Evolutionary conservation across 2,888 invertebrate species (phyloP).

Genomic region (Eucera pruinosa): DNA sequence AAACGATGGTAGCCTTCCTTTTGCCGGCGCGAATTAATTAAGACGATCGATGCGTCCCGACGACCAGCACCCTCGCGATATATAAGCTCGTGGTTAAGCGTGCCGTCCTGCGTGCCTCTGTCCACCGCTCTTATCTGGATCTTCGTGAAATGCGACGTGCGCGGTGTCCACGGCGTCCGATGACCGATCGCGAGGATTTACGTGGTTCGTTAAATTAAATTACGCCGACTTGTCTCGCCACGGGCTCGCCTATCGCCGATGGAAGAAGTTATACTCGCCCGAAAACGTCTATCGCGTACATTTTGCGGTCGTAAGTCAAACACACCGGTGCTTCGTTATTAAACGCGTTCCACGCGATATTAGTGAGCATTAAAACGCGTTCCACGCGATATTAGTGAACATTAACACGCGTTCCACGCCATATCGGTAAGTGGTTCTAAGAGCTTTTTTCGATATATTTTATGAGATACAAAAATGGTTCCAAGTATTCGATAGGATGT

Average conservation of each 20-base stretch:
- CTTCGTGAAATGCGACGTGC: slow-evolving; percentile 55
- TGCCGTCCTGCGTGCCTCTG: slow-evolving; percentile 49
- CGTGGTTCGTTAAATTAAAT: slow-evolving; percentile 61
- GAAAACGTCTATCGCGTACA: slow-evolving; percentile 10
- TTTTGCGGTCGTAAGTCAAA: neutral
- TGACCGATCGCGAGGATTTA: slow-evolving; percentile 58
- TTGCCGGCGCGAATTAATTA: slow-evolving; percentile 59
- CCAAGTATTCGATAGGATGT: neutral
- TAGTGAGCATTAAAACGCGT: neutral
- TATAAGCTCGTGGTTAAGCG: slow-evolving; percentile 44
- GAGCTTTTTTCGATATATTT: too few relatives aligned
- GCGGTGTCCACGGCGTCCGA: slow-evolving; percentile 41
- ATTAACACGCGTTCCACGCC: neutral
- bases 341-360: neutral
- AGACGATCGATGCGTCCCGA: slow-evolving; percentile 64
- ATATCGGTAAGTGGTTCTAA: neutral
- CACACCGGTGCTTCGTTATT: neutral
- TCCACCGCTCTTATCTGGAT: slow-evolving; percentile 56
- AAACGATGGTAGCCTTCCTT: slow-evolving; percentile 32
- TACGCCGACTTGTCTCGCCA: slow-evolving; percentile 45
- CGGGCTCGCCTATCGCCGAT: slow-evolving; percentile 25
- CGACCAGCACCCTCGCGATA: slow-evolving; percentile 45
- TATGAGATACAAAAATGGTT: neutral
- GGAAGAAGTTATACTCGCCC: slow-evolving; percentile 27
- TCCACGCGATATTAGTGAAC: neutral